Evolutionary conservation across 2,113 vertebrate genomes (phyloP).

Genomic region (Prunella himalayana): DNA sequence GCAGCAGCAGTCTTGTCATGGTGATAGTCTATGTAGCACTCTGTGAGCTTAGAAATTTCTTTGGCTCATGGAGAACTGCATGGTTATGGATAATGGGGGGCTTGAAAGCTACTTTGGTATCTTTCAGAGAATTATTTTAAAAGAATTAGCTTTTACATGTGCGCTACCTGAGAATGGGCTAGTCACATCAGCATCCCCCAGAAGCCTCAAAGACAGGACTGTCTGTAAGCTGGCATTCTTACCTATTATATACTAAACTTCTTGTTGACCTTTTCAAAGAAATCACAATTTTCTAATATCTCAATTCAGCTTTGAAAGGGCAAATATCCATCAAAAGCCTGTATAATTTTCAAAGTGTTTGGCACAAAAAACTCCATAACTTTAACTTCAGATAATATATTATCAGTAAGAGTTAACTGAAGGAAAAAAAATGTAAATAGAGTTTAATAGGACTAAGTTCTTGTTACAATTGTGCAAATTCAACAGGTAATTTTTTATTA

Average conservation of each 20-base stretch:
- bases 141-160: slow-evolving; percentile 27
- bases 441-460: neutral
- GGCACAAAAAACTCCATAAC: accelerated
- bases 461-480: neutral
- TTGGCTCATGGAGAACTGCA: neutral
- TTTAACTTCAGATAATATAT: neutral
- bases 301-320: neutral
- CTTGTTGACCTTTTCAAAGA: neutral
- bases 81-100: neutral
- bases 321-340: neutral
- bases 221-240: neutral
- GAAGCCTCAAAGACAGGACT: neutral
- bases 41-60: neutral
- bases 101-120: slow-evolving; percentile 35
- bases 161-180: neutral
- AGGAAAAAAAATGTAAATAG: neutral
- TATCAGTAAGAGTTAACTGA: neutral
- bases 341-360: neutral
- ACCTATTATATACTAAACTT: neutral
- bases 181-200: neutral
- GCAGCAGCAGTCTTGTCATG: neutral
- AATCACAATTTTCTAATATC: neutral
- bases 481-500: neutral
- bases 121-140: slow-evolving; percentile 19
- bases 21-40: neutral